Percentiles rank a stretch among this genome's conserved stretches.
Evolutionary conservation across 1,140 invertebrate species (phyloP).

Genomic region (Leptonema lineaticorne): DNA sequence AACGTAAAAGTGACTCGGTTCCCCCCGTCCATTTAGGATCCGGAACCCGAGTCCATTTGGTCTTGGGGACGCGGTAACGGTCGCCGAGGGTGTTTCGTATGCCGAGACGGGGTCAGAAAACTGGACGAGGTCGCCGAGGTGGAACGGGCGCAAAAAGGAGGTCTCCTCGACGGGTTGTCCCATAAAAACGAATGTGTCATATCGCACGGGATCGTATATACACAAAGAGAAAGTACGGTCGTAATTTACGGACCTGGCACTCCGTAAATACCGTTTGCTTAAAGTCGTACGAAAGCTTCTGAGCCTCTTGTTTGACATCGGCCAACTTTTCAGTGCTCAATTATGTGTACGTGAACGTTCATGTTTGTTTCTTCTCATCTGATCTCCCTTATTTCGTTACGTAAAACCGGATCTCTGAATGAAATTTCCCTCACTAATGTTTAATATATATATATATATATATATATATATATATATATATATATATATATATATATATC

Average conservation of each 20-base stretch:
- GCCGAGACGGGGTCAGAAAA: no score
- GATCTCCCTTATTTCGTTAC: no score
- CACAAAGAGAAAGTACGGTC: not conserved
- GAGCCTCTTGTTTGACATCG: no score
- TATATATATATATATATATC: not conserved
- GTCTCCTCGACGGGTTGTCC: not conserved
- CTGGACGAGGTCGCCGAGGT: no score
- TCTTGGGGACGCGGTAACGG: no score
- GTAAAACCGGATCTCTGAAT: not conserved
- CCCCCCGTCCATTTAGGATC: not conserved
- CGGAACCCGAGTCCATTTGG: not conserved
- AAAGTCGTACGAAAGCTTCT: no score
- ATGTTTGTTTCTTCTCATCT: no score
- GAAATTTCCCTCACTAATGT: not conserved
- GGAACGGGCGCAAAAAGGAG: no score
- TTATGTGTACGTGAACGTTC: no score
- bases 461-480: not conserved
- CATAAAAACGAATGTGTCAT: constrained; percentile 5
- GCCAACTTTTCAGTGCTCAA: no score
- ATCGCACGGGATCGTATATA: not conserved
- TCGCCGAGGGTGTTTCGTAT: not conserved
- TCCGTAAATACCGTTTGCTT: not conserved
- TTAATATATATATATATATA: not conserved
- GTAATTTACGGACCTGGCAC: not conserved
- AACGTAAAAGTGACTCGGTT: not conserved